A percentile compares a stretch with the other conserved stretches of the same genome.
Evolutionary conservation across 1,140 invertebrate genomes (phyloP).

Genomic region (Drosophila malerkotliana): DNA sequence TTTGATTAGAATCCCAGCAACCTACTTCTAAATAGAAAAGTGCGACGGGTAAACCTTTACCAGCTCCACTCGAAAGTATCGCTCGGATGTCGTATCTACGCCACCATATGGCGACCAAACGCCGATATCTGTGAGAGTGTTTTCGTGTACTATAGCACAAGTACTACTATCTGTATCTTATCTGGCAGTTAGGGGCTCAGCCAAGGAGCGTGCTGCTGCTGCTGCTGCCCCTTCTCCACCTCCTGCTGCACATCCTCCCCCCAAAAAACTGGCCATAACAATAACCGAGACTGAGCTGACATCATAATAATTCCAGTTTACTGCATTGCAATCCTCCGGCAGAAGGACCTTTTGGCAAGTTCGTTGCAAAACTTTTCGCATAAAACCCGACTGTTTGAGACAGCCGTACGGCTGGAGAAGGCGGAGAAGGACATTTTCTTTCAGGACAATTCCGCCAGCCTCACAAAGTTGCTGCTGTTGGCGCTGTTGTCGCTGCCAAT

Average conservation of each 20-base stretch:
- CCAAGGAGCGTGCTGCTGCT: conserved; percentile 34
- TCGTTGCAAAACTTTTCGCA: conserved; percentile 66
- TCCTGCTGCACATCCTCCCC: neutral
- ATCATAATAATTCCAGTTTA: conserved; percentile 58
- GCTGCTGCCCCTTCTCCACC: conserved; percentile 3
- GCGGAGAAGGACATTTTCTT: conserved; percentile 73
- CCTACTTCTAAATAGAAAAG: conserved; percentile 49
- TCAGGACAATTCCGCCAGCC: conserved; percentile 71
- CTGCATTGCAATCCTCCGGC: conserved; percentile 37
- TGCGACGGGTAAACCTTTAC: conserved; percentile 49
- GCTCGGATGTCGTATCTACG: conserved; percentile 62
- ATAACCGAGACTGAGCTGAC: conserved; percentile 44
- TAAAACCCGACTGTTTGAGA: conserved; percentile 56
- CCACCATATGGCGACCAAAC: conserved; percentile 65
- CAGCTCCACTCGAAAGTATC: conserved; percentile 68
- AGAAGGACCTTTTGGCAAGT: conserved; percentile 57
- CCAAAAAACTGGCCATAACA: conserved; percentile 35
- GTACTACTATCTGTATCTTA: conserved; percentile 44
- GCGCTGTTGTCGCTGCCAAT: conserved; percentile 49
- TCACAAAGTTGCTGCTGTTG: conserved; percentile 62
- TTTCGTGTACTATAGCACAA: conserved; percentile 53
- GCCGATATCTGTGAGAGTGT: conserved; percentile 69
- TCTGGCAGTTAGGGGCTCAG: conserved; percentile 46
- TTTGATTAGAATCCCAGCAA: conserved; percentile 10
- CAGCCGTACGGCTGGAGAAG: conserved; percentile 11